These are phyloP conservation scores for Omphaloscelis lunosa DNA, from an alignment of 2,888 invertebrate genomes.

Conservation along the genomic window DNA sequence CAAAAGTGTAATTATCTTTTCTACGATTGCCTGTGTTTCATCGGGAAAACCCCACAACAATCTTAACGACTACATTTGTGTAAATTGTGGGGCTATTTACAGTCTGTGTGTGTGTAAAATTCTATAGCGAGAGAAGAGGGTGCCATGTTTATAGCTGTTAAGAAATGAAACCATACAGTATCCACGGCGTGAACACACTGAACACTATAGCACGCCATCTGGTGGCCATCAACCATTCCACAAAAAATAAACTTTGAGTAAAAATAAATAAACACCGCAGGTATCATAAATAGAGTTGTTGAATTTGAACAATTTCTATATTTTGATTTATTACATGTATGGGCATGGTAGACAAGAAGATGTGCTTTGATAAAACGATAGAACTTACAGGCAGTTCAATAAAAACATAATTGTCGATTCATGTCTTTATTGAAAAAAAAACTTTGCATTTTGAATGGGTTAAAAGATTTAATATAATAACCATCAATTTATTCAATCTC, in stretches of 20 bases:
- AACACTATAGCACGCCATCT: slow-evolving; percentile 85
- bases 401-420: slow-evolving; percentile 16
- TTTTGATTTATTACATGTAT: slow-evolving; percentile 63
- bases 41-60: slow-evolving; percentile 79
- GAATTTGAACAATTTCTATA: slow-evolving; percentile 77
- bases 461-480: slow-evolving; percentile 51
- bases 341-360: slow-evolving; percentile 32
- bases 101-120: slow-evolving; percentile 82
- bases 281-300: slow-evolving; percentile 84
- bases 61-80: slow-evolving; percentile 78
- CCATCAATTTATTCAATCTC: slow-evolving; percentile 40
- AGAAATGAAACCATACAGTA: slow-evolving; percentile 84
- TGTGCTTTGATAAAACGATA: slow-evolving; percentile 28
- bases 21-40: slow-evolving; percentile 48
- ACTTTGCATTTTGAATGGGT: slow-evolving; percentile 18
- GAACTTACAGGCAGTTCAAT: slow-evolving; percentile 15
- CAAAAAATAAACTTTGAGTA: slow-evolving; percentile 87
- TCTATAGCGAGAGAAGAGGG: slow-evolving; percentile 82
- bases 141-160: slow-evolving; percentile 85
- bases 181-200: slow-evolving; percentile 74
- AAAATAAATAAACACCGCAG: slow-evolving; percentile 85
- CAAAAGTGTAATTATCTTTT: slow-evolving; percentile 36
- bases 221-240: slow-evolving; percentile 86
- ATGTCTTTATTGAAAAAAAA: slow-evolving; percentile 23
- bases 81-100: slow-evolving; percentile 78